Evolutionary conservation across 2,113 vertebrate genomes (phyloP).

Genomic region (Callopanchax toddi): DNA sequence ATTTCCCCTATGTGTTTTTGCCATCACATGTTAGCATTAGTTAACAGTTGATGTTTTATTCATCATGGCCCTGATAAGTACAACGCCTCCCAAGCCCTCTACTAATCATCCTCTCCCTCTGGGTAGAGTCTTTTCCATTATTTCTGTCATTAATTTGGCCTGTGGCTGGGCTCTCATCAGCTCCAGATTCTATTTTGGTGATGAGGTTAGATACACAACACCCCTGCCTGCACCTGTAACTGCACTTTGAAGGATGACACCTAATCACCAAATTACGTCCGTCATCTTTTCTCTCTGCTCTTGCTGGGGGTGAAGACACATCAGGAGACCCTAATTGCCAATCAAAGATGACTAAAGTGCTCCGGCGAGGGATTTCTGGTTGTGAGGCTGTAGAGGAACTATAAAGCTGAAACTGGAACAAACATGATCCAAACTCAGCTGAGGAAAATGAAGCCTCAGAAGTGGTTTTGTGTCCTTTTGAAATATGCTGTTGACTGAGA

Average conservation of each 20-base stretch:
- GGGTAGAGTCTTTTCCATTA: conserved; percentile 18
- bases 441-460: conserved; percentile 8
- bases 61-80: conserved; percentile 25
- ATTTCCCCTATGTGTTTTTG: too few species aligned
- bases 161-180: conserved; percentile 30
- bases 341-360: conserved; percentile 37
- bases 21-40: conserved; percentile 17
- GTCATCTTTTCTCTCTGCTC: conserved; percentile 22
- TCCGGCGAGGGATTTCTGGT: background rate
- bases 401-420: conserved; percentile 20
- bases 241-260: conserved; percentile 41
- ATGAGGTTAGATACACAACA: conserved; percentile 42
- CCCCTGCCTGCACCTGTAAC: conserved; percentile 7
- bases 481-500: conserved; percentile 1
- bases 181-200: conserved; percentile 36
- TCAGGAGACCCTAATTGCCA: conserved; percentile 50
- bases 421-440: conserved; percentile 9
- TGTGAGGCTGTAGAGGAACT: background rate
- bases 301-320: conserved; percentile 19
- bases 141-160: conserved; percentile 47
- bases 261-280: conserved; percentile 42
- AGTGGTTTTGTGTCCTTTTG: conserved; percentile 28
- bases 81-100: conserved; percentile 25
- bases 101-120: conserved; percentile 46
- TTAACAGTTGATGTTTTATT: conserved; percentile 56